Base-by-base conservation (phyloP, 2,888 invertebrate genomes). In the Listrodromus nycthemerus region DNA sequence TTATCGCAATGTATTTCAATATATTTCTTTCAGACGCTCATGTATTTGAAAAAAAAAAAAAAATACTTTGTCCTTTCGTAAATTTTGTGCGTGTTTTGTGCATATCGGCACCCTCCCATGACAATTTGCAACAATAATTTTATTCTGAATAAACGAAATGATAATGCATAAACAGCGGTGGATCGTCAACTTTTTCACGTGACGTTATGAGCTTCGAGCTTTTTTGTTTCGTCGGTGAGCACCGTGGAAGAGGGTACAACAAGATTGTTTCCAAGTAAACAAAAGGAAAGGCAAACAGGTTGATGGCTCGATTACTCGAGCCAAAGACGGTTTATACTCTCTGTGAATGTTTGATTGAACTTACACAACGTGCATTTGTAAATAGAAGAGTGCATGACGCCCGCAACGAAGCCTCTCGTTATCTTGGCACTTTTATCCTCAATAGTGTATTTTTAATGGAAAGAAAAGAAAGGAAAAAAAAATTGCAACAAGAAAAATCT, bases 291-390 rank as follows among this genome's bases (percentile, higher is more conserved):
- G 63, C 19, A 48, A 73, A 30, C 73, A 37, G 16, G 61, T 41
- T 61, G 71, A 65, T 27, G 33, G 66, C 33, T 71, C 61, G 66
- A 30, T 71, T 61, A 69, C 55, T 52, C 37, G 19, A 66, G 45
- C 16, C n/a, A 70, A 66, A 80, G 61, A 71, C 48, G 48, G 37
- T 27, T 74, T 16, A 30, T 33, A 24, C 48, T 67, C 74, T 41
- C 13, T 70, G 75, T 63, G 69, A 50, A 65, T 67, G 10, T 70
- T 73, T 52, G 63, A 52, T 63, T 61, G 41, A 48, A 48, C 13
- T 61, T 67, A 30, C 52, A 19, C 75, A 50, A 75, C 30, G 73
- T 67, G 74, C 21, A 45, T 78, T 80, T 80, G 80, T 80, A 80
- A 75, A 80, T 80, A 80, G 48, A 80, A 30, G 69, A 69, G 67